phyloP scores from a whole-genome alignment of 2,888 invertebrate species.

The Idaea straminata region DNA sequence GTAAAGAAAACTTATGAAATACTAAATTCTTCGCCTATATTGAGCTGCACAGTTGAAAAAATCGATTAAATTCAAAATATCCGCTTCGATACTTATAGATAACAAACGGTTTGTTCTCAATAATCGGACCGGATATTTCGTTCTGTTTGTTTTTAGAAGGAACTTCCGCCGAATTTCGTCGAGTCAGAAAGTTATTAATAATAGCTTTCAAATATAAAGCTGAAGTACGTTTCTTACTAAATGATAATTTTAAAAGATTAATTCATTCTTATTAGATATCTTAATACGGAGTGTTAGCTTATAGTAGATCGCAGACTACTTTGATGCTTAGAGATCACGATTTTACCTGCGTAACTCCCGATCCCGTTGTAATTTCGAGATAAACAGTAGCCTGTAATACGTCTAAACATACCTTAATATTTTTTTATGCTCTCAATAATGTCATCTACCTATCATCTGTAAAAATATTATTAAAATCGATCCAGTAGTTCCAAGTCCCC shows the following conservation, averaged over 20 bases:
- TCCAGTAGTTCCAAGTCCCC: too few species aligned
- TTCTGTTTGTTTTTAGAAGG: constrained; percentile 1
- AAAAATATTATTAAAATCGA: too few species aligned
- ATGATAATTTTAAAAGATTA: neutral
- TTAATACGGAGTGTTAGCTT: neutral
- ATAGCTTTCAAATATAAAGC: neutral
- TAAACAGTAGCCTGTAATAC: too few species aligned
- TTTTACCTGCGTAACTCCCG: too few species aligned
- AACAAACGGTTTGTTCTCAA: constrained; percentile 1
- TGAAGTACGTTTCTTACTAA: neutral
- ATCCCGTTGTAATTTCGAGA: too few species aligned
- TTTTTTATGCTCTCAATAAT: too few species aligned
- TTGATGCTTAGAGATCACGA: too few species aligned
- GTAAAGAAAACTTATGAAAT: too few species aligned
- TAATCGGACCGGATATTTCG: constrained; percentile 1
- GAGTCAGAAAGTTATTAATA: neutral
- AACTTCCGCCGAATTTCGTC: neutral
- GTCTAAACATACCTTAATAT: too few species aligned
- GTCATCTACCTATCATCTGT: too few species aligned
- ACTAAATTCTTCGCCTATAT: neutral
- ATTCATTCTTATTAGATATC: neutral
- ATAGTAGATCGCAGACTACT: neutral
- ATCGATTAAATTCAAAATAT: constrained; percentile 29
- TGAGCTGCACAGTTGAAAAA: neutral
- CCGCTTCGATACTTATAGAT: constrained; percentile 28